Evolutionary conservation across 2,113 vertebrate species (phyloP), one percentile per base, ranked within the genome.

Genomic region (Scomber scombrus): DNA sequence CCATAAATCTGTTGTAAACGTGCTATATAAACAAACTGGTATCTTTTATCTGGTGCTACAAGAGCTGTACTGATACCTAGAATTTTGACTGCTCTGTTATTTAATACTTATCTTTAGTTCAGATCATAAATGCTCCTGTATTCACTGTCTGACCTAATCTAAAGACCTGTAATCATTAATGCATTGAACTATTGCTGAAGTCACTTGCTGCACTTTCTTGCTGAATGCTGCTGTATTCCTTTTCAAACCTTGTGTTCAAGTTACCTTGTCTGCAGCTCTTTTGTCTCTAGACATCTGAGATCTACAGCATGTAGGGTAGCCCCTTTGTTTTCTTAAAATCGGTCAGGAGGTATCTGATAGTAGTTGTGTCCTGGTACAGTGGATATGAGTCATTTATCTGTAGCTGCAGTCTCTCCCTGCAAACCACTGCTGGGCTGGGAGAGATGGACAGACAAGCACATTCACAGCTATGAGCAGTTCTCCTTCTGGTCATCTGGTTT

Each of bases 201-300:
- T 66, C 23, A 62, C 23, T 45, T 51, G 23, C 6, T 60, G 5
- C 21, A 19, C 4, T 19, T 11, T 46, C 61, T 51, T 34, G 18
- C 52, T 69, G 21, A 64, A 34, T 52, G n/a, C 40, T 57, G 18
- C 9, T 9, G 4, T 51, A 19, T 56, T 46, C 31, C 60, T 34
- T 56, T 66, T 26, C 47, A 71, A 31, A 43, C 21, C 45, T 15
- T 47, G 61, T 67, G 55, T 71, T 86, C 80, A 75, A 6, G 79
- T 85, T 57, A 84, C 23, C 23, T 65, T 16, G 63, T 57, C 34
- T 26, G 2, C 12, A 26, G 47, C 11, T 69, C 71, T 52, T 73
- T 84, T 72, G 65, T 85, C 68, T 71, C 16, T 7, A 16, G 86
- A 83, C 63, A 86, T 70, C 46, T 66, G 71, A 85, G 78, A 76